Conservation (phyloP, 2,888 invertebrate genomes). For the Monoplex corrugatus region DNA sequence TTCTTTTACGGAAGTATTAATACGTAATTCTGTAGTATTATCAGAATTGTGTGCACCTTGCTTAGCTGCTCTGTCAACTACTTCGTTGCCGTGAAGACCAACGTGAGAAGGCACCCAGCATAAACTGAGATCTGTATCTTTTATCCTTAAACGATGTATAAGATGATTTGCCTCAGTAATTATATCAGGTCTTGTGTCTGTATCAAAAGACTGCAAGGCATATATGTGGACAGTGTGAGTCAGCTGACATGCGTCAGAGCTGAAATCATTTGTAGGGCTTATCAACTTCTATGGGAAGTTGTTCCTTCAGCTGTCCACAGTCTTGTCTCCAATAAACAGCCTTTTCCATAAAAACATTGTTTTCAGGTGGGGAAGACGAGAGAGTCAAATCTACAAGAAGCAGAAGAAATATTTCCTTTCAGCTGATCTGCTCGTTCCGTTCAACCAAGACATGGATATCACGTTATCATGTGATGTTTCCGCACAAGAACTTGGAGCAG, state of each 20-base stretch:
- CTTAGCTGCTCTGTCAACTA: too few relatives aligned
- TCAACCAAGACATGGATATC: conserved; percentile 68
- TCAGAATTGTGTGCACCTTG: too few relatives aligned
- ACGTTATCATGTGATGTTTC: conserved; percentile 79
- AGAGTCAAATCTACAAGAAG: conserved; percentile 53
- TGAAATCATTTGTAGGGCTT: conserved; percentile 52
- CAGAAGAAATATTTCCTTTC: conserved; percentile 60
- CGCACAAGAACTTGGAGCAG: conserved; percentile 75
- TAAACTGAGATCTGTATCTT: too few relatives aligned
- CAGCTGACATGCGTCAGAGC: conserved; percentile 59
- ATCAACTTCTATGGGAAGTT: conserved; percentile 64
- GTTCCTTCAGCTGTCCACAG: conserved; percentile 59
- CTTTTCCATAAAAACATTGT: conserved; percentile 61
- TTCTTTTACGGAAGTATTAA: too few relatives aligned
- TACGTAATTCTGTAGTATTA: too few relatives aligned
- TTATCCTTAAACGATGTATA: too few relatives aligned
- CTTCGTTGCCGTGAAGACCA: too few relatives aligned
- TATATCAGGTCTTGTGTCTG: too few relatives aligned
- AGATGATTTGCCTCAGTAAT: too few relatives aligned
- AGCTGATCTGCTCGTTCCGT: conserved; percentile 60
- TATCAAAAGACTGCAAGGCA: too few relatives aligned
- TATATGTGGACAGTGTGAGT: too few relatives aligned
- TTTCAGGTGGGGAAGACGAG: background rate
- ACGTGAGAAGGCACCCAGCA: too few relatives aligned
- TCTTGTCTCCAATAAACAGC: conserved; percentile 58